Percentiles rank a stretch among this genome's conserved stretches.
These are phyloP conservation scores for Callorhinus ursinus DNA, from an alignment of 2,113 vertebrate species.

Conservation along the genomic window DNA sequence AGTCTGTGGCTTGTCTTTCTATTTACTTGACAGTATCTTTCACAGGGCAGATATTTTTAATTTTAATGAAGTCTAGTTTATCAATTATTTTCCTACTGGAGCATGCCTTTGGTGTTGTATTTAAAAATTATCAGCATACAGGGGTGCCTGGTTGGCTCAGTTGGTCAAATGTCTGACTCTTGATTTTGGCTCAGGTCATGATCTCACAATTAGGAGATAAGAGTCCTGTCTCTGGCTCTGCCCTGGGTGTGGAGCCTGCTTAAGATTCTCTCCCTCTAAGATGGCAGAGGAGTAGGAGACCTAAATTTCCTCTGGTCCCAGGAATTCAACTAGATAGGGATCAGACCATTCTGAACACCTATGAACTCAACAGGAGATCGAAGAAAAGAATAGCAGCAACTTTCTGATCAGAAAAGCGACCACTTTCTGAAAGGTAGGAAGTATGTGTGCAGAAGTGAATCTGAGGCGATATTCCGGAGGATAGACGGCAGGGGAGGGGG, in stretches of 20 bases:
- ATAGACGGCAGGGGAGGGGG: too few species aligned
- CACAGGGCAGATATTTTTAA: not conserved
- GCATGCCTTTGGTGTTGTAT: not conserved
- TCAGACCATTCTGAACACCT: too few species aligned
- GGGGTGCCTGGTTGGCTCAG: not conserved
- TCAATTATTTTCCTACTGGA: not conserved
- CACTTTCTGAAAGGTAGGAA: too few species aligned
- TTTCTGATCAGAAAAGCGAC: too few species aligned
- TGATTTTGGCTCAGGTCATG: not conserved
- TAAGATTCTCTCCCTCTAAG: not conserved
- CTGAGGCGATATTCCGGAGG: too few species aligned
- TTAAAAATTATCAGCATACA: not conserved
- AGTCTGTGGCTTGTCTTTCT: not conserved
- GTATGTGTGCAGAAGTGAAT: too few species aligned
- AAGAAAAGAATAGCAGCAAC: too few species aligned
- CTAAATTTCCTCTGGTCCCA: too few species aligned
- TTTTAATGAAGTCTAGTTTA: not conserved
- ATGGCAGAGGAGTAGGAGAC: too few species aligned
- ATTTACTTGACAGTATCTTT: not conserved
- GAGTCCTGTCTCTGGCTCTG: not conserved
- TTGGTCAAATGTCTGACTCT: not conserved
- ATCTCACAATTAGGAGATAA: not conserved
- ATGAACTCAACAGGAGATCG: too few species aligned
- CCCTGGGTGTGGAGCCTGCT: not conserved
- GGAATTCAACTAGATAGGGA: too few species aligned